phyloP scores from a whole-genome alignment of 2,888 invertebrate genomes.

The Electrophaes corylata region DNA sequence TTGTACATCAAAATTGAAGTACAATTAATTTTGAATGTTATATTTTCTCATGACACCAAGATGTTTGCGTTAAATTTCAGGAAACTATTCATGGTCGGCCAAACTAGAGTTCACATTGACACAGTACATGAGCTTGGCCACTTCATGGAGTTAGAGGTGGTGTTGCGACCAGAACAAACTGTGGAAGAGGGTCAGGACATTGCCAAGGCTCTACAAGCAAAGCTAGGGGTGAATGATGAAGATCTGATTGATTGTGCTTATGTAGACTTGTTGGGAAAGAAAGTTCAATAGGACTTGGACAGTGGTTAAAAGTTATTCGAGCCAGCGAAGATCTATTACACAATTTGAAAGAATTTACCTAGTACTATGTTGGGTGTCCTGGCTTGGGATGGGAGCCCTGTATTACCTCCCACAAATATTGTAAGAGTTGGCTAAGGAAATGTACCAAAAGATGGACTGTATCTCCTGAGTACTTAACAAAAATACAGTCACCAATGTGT shows the following conservation, averaged over 20 bases:
- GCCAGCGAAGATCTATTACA: no score
- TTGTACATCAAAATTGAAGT: no score
- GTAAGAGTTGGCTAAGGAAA: no score
- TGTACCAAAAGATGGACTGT: no score
- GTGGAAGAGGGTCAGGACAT: conserved; percentile 88
- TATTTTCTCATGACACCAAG: no score
- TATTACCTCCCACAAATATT: no score
- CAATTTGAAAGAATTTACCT: no score
- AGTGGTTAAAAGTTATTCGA: neutral
- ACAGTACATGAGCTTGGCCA: conserved; percentile 90
- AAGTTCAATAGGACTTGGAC: conserved; percentile 16
- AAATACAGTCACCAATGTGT: no score
- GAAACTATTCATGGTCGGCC: conserved; percentile 90
- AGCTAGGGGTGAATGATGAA: conserved; percentile 85
- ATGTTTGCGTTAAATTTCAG: conserved; percentile 69
- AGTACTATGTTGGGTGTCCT: no score
- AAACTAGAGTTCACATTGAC: conserved; percentile 96
- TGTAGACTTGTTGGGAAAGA: conserved; percentile 86
- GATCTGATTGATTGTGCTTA: conserved; percentile 90
- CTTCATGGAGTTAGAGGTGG: conserved; percentile 94
- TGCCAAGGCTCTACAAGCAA: conserved; percentile 87
- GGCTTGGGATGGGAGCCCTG: no score
- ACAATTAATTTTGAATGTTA: no score
- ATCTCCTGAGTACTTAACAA: no score
- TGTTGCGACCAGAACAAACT: conserved; percentile 86